Conservation (phyloP, 2,797 vertebrate genomes). For the Eleutherodactylus coqui region DNA sequence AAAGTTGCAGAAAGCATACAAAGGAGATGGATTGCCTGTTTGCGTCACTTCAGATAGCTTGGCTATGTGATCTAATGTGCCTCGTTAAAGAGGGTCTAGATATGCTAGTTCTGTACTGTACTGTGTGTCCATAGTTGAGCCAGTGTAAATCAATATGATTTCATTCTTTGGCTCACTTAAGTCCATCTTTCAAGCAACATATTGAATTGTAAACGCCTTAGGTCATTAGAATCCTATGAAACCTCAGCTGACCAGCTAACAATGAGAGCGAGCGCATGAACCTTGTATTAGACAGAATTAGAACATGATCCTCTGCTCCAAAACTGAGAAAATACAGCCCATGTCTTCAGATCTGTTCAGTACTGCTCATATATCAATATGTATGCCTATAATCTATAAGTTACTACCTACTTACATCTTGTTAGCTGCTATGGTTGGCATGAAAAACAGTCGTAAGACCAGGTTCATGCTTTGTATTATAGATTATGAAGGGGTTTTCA, state of each 20-base stretch:
- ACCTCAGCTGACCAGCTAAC: slow-evolving; percentile 49
- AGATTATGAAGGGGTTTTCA: background rate
- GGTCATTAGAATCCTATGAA: slow-evolving; percentile 48
- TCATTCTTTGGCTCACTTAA: slow-evolving; percentile 50
- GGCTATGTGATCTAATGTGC: background rate
- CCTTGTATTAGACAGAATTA: background rate
- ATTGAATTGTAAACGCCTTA: slow-evolving; percentile 45
- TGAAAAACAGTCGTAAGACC: background rate
- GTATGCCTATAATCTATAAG: background rate
- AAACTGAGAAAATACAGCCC: background rate
- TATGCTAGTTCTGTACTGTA: slow-evolving; percentile 40
- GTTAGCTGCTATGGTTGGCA: background rate
- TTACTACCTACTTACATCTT: background rate
- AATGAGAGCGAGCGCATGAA: slow-evolving; percentile 22
- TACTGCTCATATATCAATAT: background rate
- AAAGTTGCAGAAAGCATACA: background rate
- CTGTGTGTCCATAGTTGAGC: slow-evolving; percentile 18
- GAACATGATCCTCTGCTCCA: background rate
- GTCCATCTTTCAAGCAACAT: background rate
- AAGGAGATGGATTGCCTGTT: background rate
- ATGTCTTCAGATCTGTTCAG: background rate
- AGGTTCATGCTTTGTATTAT: background rate
- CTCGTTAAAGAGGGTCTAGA: slow-evolving; percentile 28
- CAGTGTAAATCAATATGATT: slow-evolving; percentile 44
- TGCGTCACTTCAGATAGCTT: background rate